Evolutionary conservation across 2,888 invertebrate genomes (phyloP).

Genomic region (Drosophila quasianomalipes): DNA sequence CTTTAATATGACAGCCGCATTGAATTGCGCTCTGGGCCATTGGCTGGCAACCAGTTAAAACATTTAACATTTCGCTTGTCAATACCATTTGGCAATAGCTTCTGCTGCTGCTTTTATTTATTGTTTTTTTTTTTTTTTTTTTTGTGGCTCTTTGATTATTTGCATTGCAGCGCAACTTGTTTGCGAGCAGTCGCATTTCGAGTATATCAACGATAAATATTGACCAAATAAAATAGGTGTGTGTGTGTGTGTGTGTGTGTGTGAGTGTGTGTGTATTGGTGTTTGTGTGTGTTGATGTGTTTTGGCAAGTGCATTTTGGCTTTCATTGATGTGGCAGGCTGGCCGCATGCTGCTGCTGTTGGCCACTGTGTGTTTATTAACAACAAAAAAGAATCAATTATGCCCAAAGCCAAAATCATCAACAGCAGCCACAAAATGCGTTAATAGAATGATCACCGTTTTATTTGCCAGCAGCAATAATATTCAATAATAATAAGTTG

Average conservation of each 20-base stretch:
- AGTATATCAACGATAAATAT: constrained; percentile 59
- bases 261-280: constrained; percentile 10
- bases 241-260: not conserved
- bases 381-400: constrained; percentile 55
- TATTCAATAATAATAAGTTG: not conserved
- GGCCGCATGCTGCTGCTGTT: constrained; percentile 40
- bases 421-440: constrained; percentile 32
- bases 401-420: constrained; percentile 12
- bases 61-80: constrained; percentile 38
- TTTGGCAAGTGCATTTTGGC: constrained; percentile 74
- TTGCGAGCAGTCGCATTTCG: constrained; percentile 36
- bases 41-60: constrained; percentile 7
- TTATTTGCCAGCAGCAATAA: not conserved
- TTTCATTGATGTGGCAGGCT: constrained; percentile 68
- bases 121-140: not conserved
- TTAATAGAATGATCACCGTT: not conserved
- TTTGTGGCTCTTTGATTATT: constrained; percentile 21
- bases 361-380: constrained; percentile 55
- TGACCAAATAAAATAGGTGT: constrained; percentile 65
- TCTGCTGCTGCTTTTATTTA: not conserved
- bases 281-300: constrained; percentile 37
- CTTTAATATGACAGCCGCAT: constrained; percentile 22
- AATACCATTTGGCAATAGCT: constrained; percentile 44
- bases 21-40: constrained; percentile 10
- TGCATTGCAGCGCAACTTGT: constrained; percentile 41